phyloP scores from a whole-genome alignment of 2,888 invertebrate genomes.

The Ophioninae sp. region DNA sequence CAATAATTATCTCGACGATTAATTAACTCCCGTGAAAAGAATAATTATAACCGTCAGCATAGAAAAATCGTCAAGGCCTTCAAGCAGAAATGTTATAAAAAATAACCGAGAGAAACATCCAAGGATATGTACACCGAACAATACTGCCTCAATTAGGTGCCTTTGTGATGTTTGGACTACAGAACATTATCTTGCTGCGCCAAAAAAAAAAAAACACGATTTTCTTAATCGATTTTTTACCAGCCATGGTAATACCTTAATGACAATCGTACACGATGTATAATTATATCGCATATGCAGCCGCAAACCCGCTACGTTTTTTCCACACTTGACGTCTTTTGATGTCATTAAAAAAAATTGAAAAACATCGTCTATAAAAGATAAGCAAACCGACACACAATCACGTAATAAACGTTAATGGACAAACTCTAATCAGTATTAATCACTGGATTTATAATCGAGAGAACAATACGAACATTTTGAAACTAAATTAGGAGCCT shows the following conservation, averaged over 20 bases:
- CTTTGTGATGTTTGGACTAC: background rate
- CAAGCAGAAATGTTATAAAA: background rate
- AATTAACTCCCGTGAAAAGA: background rate
- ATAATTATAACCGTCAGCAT: background rate
- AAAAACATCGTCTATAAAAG: conserved; percentile 39
- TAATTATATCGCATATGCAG: background rate
- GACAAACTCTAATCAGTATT: conserved; percentile 43
- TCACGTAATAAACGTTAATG: conserved; percentile 45
- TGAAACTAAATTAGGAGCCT: no score
- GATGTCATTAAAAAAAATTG: conserved; percentile 16
- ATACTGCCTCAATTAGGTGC: background rate
- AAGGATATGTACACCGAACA: background rate
- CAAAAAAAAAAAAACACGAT: background rate
- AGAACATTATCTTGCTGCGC: background rate
- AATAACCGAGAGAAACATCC: background rate
- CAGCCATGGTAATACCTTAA: background rate
- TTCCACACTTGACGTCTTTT: conserved; percentile 9
- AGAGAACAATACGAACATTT: background rate
- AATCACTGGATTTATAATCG: conserved; percentile 29
- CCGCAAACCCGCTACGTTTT: conserved; percentile 12
- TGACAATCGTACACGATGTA: background rate
- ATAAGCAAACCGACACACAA: conserved; percentile 22
- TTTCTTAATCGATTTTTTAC: background rate
- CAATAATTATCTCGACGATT: conserved; percentile 29
- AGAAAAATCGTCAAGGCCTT: background rate